phyloP scores from a whole-genome alignment of 2,113 vertebrate genomes.

The Pedetes capensis region DNA sequence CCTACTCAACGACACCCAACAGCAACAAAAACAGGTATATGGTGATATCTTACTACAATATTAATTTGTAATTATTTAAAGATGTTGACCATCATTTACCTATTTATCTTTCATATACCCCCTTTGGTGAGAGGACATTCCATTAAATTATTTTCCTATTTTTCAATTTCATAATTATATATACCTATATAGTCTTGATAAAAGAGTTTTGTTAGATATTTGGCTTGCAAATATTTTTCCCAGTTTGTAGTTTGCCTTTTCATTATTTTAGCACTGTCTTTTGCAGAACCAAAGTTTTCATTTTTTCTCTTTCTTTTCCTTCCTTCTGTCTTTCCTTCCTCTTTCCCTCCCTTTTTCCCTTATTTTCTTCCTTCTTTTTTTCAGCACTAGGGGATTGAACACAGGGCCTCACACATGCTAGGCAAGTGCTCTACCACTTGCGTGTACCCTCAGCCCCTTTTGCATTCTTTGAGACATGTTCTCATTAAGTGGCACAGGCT shows the following conservation, averaged over 20 bases:
- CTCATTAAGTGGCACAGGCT: too few species aligned
- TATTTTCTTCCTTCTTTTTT: too few species aligned
- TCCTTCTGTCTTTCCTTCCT: too few species aligned
- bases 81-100: background rate
- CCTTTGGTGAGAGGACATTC: background rate
- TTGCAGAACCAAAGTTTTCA: background rate
- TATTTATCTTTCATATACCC: background rate
- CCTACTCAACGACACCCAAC: too few species aligned
- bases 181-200: background rate
- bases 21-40: too few species aligned
- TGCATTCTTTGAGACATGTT: too few species aligned
- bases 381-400: too few species aligned
- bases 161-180: background rate
- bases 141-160: background rate
- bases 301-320: too few species aligned
- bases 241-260: background rate
- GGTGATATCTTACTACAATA: background rate
- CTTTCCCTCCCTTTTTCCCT: too few species aligned
- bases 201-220: background rate
- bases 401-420: too few species aligned
- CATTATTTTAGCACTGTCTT: background rate
- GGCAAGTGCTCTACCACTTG: too few species aligned
- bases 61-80: slow-evolving; percentile 1
- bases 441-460: too few species aligned
- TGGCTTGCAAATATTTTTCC: background rate